These are phyloP conservation scores for Eleutherodactylus coqui DNA, from an alignment of 2,797 vertebrate species.

Conservation along the genomic window DNA sequence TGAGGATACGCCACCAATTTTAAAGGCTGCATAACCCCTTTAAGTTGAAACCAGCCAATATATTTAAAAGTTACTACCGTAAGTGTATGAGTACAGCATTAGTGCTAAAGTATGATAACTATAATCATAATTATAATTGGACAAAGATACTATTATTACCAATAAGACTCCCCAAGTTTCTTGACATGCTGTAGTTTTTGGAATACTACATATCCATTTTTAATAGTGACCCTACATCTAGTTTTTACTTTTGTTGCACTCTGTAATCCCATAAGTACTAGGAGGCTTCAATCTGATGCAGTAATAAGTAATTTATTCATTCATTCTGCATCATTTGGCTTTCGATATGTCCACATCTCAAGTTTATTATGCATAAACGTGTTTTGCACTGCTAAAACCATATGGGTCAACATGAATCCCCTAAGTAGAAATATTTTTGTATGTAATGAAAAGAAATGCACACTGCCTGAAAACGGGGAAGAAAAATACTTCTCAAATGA, in stretches of 20 bases:
- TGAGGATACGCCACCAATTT: not conserved
- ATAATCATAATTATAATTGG: not conserved
- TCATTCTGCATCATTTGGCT: conserved; percentile 29
- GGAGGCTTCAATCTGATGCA: conserved; percentile 2
- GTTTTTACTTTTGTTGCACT: not conserved
- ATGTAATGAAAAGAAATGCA: conserved; percentile 40
- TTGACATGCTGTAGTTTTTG: not conserved
- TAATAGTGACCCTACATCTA: not conserved
- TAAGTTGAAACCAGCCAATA: not conserved
- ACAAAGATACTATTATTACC: not conserved
- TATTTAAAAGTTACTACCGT: no score
- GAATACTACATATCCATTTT: conserved; percentile 22
- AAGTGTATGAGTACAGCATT: not conserved
- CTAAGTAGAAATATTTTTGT: conserved; percentile 52
- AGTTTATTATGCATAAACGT: conserved; percentile 18
- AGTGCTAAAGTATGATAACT: not conserved
- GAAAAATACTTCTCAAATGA: conserved; percentile 48
- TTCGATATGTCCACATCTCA: conserved; percentile 12
- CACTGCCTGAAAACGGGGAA: conserved; percentile 32
- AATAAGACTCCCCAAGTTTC: no score
- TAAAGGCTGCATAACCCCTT: no score
- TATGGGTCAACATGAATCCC: conserved; percentile 23
- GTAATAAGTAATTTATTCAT: conserved; percentile 43
- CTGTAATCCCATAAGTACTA: conserved; percentile 2
- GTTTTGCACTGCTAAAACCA: conserved; percentile 37